A percentile compares a stretch with the other conserved stretches of the same genome.
Conservation (phyloP, 2,888 invertebrate genomes). For the Pterostichus madidus region DNA sequence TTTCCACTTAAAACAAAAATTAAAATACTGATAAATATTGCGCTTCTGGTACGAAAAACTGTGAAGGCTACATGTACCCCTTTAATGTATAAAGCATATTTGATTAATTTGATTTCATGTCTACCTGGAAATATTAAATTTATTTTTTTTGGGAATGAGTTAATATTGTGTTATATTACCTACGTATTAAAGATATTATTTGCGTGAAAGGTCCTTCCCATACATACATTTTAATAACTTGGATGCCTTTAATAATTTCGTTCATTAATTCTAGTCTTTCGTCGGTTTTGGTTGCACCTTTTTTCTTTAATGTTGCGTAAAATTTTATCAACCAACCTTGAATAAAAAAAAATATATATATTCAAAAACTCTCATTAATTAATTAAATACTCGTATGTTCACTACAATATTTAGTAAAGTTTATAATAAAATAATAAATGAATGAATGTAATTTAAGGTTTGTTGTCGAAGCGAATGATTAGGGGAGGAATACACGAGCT, state of each 20-base stretch:
- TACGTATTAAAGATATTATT: constrained; percentile 87
- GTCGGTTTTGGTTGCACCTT: constrained; percentile 83
- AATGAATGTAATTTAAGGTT: too few relatives aligned
- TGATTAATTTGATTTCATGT: constrained; percentile 76
- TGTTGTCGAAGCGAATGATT: too few relatives aligned
- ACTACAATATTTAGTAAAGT: too few relatives aligned
- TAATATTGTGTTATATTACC: constrained; percentile 78
- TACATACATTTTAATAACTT: constrained; percentile 98
- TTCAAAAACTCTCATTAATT: neutral
- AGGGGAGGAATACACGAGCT: too few relatives aligned
- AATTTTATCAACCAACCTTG: constrained; percentile 75
- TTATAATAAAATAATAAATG: too few relatives aligned
- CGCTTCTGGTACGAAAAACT: constrained; percentile 85
- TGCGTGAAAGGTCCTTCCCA: constrained; percentile 95
- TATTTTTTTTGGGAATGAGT: neutral
- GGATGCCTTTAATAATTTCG: constrained; percentile 86
- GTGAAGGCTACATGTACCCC: constrained; percentile 81
- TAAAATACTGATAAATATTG: constrained; percentile 85
- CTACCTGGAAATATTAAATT: constrained; percentile 69
- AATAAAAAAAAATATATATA: constrained; percentile 64
- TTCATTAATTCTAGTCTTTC: constrained; percentile 84
- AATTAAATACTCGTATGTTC: too few relatives aligned
- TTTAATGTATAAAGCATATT: constrained; percentile 78
- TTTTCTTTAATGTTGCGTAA: constrained; percentile 74
- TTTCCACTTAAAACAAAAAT: constrained; percentile 82